Percentiles rank a stretch among this genome's conserved stretches.
These are phyloP conservation scores for Chymomyza costata DNA, from an alignment of 1,140 invertebrate species.

Conservation along the genomic window DNA sequence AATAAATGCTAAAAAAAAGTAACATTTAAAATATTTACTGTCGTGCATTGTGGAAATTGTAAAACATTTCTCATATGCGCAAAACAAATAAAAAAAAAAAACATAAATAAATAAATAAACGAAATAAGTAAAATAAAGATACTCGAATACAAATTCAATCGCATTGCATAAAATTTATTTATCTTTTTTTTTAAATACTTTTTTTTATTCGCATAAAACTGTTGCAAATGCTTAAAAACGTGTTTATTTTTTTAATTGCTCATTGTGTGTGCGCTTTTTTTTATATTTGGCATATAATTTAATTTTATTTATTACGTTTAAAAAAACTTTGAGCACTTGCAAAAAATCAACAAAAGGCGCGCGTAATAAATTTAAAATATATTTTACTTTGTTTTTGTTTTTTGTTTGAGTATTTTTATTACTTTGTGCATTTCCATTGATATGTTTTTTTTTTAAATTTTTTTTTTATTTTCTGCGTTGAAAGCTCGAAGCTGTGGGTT, in stretches of 20 bases:
- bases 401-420: too few relatives aligned
- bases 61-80: conserved; percentile 48
- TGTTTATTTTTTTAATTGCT: conserved; percentile 69
- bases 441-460: conserved; percentile 25
- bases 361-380: conserved; percentile 61
- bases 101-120: too few relatives aligned
- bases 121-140: too few relatives aligned
- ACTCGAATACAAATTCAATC: conserved; percentile 44
- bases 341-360: conserved; percentile 18
- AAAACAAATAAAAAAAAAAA: conserved; percentile 8
- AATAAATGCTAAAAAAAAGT: conserved; percentile 56
- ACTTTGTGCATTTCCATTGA: conserved; percentile 47
- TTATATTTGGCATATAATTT: conserved; percentile 57
- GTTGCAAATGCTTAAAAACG: conserved; percentile 52
- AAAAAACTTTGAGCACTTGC: neutral
- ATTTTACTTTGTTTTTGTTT: conserved; percentile 10
- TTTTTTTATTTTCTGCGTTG: neutral
- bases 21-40: conserved; percentile 67
- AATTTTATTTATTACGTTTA: conserved; percentile 62
- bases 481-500: too few relatives aligned
- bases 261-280: conserved; percentile 43
- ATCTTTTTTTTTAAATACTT: conserved; percentile 37
- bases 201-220: conserved; percentile 29
- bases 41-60: conserved; percentile 54
- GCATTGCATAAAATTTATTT: conserved; percentile 56